Evolutionary conservation across 2,888 invertebrate genomes (phyloP).

Genomic region (Oscheius sp.): DNA sequence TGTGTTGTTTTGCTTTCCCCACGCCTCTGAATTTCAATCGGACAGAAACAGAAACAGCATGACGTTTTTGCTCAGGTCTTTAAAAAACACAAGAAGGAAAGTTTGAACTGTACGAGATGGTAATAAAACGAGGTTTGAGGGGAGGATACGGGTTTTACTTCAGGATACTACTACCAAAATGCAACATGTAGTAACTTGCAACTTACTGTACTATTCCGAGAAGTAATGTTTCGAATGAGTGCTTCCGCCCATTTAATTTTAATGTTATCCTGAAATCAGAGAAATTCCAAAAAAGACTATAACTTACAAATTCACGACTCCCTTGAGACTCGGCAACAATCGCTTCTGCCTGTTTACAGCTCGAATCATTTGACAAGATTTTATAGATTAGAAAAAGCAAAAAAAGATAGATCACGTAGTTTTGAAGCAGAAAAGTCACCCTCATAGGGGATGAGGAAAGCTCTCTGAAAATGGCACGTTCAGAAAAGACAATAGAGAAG

Average conservation of each 20-base stretch:
- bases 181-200: too few species aligned
- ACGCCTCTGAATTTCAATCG: too few species aligned
- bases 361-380: background rate
- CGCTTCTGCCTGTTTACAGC: background rate
- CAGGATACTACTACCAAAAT: too few species aligned
- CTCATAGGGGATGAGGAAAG: background rate
- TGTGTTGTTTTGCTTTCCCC: too few species aligned
- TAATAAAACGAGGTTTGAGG: too few species aligned
- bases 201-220: too few species aligned
- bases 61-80: too few species aligned
- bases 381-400: background rate
- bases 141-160: too few species aligned
- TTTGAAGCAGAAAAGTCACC: background rate
- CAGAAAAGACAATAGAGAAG: background rate
- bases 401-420: background rate
- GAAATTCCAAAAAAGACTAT: background rate
- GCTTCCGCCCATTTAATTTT: background rate
- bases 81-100: too few species aligned
- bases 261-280: background rate
- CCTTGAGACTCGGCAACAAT: background rate
- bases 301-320: background rate
- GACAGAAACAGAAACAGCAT: too few species aligned
- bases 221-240: background rate
- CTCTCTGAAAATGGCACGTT: background rate
- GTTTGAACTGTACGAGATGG: too few species aligned